Evolutionary conservation across 2,888 invertebrate species (phyloP).

Genomic region (Oxycera nigricornis): DNA sequence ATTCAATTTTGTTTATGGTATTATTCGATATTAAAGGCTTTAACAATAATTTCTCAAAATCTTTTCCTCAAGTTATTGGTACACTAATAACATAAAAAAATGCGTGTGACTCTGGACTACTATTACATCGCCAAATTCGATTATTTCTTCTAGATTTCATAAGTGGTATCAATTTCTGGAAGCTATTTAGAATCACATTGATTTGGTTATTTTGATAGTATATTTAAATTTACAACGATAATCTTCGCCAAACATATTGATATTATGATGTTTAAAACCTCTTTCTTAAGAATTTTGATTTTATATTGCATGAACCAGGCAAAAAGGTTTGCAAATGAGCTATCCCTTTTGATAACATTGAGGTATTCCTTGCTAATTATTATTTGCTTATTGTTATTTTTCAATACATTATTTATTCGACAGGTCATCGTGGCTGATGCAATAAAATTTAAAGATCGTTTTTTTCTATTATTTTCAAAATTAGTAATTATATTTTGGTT

Average conservation of each 20-base stretch:
- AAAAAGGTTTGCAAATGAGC: neutral
- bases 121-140: neutral
- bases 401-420: too few relatives aligned
- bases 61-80: neutral
- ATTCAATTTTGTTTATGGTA: slow-evolving; percentile 43
- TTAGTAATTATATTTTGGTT: neutral
- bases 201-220: slow-evolving; percentile 46
- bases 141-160: slow-evolving; percentile 8
- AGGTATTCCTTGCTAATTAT: neutral
- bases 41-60: neutral
- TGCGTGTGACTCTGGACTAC: neutral
- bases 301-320: slow-evolving; percentile 39
- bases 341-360: neutral
- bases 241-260: slow-evolving; percentile 46
- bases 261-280: slow-evolving; percentile 43
- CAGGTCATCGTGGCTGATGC: too few relatives aligned
- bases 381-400: too few relatives aligned
- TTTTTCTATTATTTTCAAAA: too few relatives aligned
- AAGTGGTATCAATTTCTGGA: slow-evolving; percentile 43
- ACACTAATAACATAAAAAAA: neutral
- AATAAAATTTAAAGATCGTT: too few relatives aligned
- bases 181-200: slow-evolving; percentile 40
- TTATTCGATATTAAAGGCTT: neutral
- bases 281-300: slow-evolving; percentile 44
- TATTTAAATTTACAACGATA: slow-evolving; percentile 46